Evolutionary conservation across 2,113 vertebrate genomes (phyloP).

Genomic region (Axis porcinus): DNA sequence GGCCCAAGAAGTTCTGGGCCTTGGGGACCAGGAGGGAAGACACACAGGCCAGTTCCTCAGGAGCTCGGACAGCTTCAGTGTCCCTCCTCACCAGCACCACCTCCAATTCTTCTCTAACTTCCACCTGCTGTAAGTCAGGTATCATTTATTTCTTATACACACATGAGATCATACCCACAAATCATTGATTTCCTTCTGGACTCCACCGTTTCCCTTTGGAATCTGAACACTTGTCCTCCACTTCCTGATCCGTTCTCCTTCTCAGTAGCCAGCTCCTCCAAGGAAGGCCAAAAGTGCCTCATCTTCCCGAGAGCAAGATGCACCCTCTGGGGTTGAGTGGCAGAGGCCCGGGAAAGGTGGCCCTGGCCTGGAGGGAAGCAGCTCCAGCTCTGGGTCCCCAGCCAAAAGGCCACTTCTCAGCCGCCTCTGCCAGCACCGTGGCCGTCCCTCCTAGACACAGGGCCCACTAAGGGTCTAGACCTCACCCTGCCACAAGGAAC

Average conservation of each 20-base stretch:
- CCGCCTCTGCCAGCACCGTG: neutral
- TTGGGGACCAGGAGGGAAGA: neutral
- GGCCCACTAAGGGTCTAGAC: neutral
- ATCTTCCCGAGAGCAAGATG: neutral
- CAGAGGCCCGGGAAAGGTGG: neutral
- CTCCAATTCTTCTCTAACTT: neutral
- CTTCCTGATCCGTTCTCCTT: neutral
- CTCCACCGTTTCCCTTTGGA: neutral
- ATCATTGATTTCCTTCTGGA: neutral
- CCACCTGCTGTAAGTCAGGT: neutral
- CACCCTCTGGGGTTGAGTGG: neutral
- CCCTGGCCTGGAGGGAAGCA: neutral
- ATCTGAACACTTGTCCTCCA: conserved; percentile 16
- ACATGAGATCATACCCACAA: neutral
- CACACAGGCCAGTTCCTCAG: neutral
- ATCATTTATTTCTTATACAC: neutral
- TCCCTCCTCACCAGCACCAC: neutral
- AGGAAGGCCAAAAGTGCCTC: neutral
- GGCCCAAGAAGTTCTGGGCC: neutral
- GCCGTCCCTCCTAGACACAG: neutral
- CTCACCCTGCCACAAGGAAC: neutral
- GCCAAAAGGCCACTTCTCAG: neutral
- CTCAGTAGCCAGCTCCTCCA: neutral
- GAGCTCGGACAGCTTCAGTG: neutral
- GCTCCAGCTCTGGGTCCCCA: neutral